phyloP scores from a whole-genome alignment of 2,797 vertebrate species.

The Pachyuromys duprasi region DNA sequence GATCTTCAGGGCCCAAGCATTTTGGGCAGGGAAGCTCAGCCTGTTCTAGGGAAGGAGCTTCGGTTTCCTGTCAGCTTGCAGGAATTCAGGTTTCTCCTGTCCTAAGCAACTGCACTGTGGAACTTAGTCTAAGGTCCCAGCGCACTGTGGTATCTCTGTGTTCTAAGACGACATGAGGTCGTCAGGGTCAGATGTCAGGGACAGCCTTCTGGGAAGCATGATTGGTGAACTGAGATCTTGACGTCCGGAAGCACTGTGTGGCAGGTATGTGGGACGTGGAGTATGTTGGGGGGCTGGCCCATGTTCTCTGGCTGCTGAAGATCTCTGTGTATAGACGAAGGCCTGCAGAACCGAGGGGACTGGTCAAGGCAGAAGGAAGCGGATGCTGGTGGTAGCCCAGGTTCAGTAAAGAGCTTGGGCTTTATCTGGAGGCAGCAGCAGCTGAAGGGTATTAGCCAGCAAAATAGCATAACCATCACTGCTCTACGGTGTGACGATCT shows the following conservation, averaged over 20 bases:
- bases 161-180: not conserved
- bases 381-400: not conserved
- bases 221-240: not conserved
- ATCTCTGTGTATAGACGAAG: not conserved
- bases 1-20: not conserved
- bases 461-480: not conserved
- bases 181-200: not conserved
- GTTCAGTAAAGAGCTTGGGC: not conserved
- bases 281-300: too few relatives aligned
- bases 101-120: not conserved
- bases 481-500: not conserved
- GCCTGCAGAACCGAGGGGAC: too few relatives aligned
- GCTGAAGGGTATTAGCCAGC: not conserved
- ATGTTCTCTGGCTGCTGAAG: not conserved
- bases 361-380: not conserved
- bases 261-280: not conserved
- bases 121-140: not conserved
- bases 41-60: not conserved
- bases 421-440: not conserved
- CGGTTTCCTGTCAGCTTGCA: not conserved
- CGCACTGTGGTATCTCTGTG: not conserved
- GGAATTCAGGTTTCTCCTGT: not conserved
- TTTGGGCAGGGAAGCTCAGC: not conserved
- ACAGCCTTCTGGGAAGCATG: not conserved
- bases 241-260: accelerated